A percentile compares a stretch with the other conserved stretches of the same genome.
Evolutionary conservation across 2,888 invertebrate genomes (phyloP).

Genomic region (Tyria jacobaeae): DNA sequence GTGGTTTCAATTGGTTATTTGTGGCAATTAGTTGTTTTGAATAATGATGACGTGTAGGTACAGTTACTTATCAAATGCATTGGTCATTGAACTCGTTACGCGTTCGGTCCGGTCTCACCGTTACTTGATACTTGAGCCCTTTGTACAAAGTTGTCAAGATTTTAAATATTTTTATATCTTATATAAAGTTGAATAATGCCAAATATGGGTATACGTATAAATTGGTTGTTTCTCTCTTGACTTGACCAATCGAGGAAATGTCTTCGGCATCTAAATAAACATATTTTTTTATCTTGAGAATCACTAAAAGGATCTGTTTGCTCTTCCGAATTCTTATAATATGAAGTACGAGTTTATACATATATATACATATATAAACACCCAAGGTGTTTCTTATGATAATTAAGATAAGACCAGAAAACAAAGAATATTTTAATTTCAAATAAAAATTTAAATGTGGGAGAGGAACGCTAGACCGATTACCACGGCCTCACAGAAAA

Average conservation of each 20-base stretch:
- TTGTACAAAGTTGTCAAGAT: conserved; percentile 15
- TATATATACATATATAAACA: too few relatives aligned
- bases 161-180: conserved; percentile 12
- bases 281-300: too few relatives aligned
- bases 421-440: too few relatives aligned
- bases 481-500: too few relatives aligned
- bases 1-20: conserved; percentile 28
- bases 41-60: conserved; percentile 37
- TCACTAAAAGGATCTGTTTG: too few relatives aligned
- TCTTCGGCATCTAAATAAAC: background rate
- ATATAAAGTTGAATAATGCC: background rate
- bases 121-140: conserved; percentile 37
- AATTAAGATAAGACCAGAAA: too few relatives aligned
- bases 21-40: conserved; percentile 42
- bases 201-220: background rate
- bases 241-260: background rate
- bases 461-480: too few relatives aligned
- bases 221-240: background rate
- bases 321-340: too few relatives aligned
- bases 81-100: conserved; percentile 42
- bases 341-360: too few relatives aligned
- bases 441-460: too few relatives aligned
- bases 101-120: conserved; percentile 38
- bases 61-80: conserved; percentile 45
- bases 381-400: too few relatives aligned